phyloP scores from a whole-genome alignment of 2,113 vertebrate genomes.

The Ondatra zibethicus region DNA sequence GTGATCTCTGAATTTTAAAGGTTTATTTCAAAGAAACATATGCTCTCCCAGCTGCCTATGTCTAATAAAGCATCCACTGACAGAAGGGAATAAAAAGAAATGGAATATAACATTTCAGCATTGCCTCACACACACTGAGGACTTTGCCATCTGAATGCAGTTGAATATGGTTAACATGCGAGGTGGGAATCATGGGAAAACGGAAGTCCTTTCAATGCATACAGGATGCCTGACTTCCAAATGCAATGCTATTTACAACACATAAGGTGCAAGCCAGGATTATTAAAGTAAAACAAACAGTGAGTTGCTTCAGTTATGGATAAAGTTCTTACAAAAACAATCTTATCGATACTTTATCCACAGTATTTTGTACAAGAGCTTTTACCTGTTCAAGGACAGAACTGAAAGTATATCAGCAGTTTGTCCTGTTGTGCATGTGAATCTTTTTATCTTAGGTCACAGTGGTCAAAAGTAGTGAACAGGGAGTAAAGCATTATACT shows the following conservation, averaged over 20 bases:
- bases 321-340: no score
- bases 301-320: neutral
- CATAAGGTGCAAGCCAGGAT: neutral
- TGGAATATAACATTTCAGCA: constrained; percentile 73
- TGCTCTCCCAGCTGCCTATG: constrained; percentile 77
- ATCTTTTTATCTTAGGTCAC: neutral
- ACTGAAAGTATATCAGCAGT: neutral
- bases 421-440: neutral
- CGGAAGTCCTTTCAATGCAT: neutral
- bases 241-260: neutral
- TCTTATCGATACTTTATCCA: no score
- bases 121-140: constrained; percentile 42
- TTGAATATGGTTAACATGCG: constrained; percentile 35
- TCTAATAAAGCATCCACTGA: constrained; percentile 74
- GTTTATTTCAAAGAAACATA: constrained; percentile 80
- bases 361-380: neutral
- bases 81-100: constrained; percentile 68
- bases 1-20: constrained; percentile 74
- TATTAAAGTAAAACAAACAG: constrained; percentile 21
- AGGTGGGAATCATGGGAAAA: neutral
- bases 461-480: neutral
- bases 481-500: neutral
- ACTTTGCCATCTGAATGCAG: constrained; percentile 49
- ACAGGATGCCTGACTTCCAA: neutral
- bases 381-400: neutral